Evolutionary conservation across 2,113 vertebrate species (phyloP).

Genomic region (Atherinomorus stipes): DNA sequence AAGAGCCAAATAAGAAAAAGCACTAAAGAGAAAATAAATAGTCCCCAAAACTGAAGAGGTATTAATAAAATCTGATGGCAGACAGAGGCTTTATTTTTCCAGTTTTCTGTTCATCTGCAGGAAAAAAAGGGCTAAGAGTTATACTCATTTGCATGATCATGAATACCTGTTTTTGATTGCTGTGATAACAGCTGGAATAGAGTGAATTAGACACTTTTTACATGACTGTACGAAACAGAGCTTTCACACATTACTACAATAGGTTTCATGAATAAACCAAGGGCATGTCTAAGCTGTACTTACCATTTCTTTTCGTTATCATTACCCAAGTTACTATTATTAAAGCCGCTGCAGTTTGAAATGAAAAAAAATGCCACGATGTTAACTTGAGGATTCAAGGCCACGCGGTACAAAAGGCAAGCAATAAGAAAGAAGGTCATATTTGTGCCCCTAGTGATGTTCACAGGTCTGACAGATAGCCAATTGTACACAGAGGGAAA

Average conservation of each 20-base stretch:
- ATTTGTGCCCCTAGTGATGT: slow-evolving; percentile 71
- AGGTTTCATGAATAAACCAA: slow-evolving; percentile 51
- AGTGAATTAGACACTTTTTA: slow-evolving; percentile 67
- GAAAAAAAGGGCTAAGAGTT: slow-evolving; percentile 55
- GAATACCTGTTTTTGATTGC: slow-evolving; percentile 73
- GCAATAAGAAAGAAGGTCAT: slow-evolving; percentile 74
- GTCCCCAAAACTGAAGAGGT: slow-evolving; percentile 58
- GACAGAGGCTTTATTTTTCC: slow-evolving; percentile 30
- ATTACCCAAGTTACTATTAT: slow-evolving; percentile 42
- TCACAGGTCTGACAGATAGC: slow-evolving; percentile 79
- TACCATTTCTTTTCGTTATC: slow-evolving; percentile 15
- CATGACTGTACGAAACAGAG: slow-evolving; percentile 56
- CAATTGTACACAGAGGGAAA: slow-evolving; percentile 77
- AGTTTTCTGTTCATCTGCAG: slow-evolving; percentile 54
- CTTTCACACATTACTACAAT: slow-evolving; percentile 55
- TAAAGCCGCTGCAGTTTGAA: slow-evolving; percentile 46
- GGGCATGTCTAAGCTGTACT: slow-evolving; percentile 49
- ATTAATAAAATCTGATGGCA: slow-evolving; percentile 60
- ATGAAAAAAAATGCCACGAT: slow-evolving; percentile 48
- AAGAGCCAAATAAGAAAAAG: slow-evolving; percentile 55
- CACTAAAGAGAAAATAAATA: slow-evolving; percentile 63
- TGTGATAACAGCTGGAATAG: slow-evolving; percentile 71
- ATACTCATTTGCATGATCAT: slow-evolving; percentile 68
- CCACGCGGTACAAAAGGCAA: slow-evolving; percentile 35
- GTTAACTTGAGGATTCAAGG: slow-evolving; percentile 57